Evolutionary conservation across 1,140 invertebrate genomes (phyloP).

Genomic region (Kradibia gibbosae): DNA sequence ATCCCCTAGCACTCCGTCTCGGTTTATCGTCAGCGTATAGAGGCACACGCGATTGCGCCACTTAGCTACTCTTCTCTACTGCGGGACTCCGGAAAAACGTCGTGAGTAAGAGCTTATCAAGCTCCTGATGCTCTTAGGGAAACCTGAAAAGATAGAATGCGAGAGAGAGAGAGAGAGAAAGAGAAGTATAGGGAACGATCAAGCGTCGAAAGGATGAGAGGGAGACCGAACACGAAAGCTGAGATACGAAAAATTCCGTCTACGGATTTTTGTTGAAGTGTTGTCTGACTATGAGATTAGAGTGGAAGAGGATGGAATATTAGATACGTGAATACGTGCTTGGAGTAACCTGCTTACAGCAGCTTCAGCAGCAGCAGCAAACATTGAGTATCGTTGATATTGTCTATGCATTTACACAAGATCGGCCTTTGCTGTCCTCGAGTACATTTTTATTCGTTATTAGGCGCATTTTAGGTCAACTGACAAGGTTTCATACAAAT

Average conservation of each 20-base stretch:
- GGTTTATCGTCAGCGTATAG: slow-evolving; percentile 30
- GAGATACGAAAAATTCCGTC: slow-evolving; percentile 34
- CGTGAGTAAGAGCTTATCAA: slow-evolving; percentile 47
- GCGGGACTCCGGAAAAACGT: slow-evolving; percentile 24
- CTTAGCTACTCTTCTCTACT: slow-evolving; percentile 31
- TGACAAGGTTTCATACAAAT: too few relatives aligned
- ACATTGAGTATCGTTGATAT: slow-evolving; percentile 25
- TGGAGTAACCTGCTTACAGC: slow-evolving; percentile 31
- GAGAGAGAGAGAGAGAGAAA: neutral
- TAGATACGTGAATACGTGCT: slow-evolving; percentile 27
- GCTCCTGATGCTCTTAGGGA: neutral
- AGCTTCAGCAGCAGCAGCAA: slow-evolving; percentile 6
- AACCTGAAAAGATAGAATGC: neutral
- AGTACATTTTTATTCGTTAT: neutral
- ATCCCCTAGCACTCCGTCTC: neutral
- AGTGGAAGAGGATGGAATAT: slow-evolving; percentile 10
- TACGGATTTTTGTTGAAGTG: slow-evolving; percentile 22
- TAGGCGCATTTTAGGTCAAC: neutral
- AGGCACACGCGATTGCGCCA: slow-evolving; percentile 32
- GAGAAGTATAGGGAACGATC: neutral
- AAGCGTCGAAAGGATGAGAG: too few relatives aligned
- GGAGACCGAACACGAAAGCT: neutral
- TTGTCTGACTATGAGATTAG: slow-evolving; percentile 38
- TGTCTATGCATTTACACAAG: neutral
- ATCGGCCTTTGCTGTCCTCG: neutral